Base-by-base conservation (phyloP, 2,113 vertebrate genomes). In the Macrotis lagotis region DNA sequence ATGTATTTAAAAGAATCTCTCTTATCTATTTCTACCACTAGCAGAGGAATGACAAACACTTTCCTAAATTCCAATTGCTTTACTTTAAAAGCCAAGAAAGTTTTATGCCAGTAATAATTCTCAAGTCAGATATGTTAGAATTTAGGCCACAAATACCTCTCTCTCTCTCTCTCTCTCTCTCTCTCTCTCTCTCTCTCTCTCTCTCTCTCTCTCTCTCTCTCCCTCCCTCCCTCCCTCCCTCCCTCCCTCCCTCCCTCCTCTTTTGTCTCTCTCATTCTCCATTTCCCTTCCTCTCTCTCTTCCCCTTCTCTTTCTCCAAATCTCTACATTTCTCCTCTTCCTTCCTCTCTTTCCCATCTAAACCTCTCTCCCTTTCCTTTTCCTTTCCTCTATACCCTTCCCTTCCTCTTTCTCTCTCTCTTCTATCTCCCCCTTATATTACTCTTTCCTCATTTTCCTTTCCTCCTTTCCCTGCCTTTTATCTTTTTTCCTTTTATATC, bases 181-280 rank as follows among this genome's bases (percentile, higher is more conserved):
- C 51, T 14, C 51, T 14, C 37, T 31, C 8, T 48, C 59, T 37
- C 6, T 3, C 11, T 25, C 55, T 48, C 31, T 25, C 9, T 24
- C 3, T 28, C 1, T 0, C 3, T 44, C 3, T 1, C 28, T 66
- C 0, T 14, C 50, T 3, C 37, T 50, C 51, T 55, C 0, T 7
- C 12, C 37, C 10, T 0, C n/a, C 26, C 50, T 51, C 8, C 5
- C 19, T 22, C 25, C 0, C 10, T 8, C 83, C 8, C 19, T 28
- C 4, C 12, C 49, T 12, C 3, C 9, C 66, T 25, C 14, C 5
- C 12, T 19, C 50, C 25, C 37, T 8, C 51, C 25, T 19, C 24
- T 50, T 10, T 22, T 14, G 7, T 19, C 47, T 48, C 66, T 8
- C 50, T 31, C 74, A 28, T 10, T 22, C 1, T 50, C 19, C 44